Evolutionary conservation across 2,797 vertebrate genomes (phyloP).

Genomic region (Myiotriccus ornatus): DNA sequence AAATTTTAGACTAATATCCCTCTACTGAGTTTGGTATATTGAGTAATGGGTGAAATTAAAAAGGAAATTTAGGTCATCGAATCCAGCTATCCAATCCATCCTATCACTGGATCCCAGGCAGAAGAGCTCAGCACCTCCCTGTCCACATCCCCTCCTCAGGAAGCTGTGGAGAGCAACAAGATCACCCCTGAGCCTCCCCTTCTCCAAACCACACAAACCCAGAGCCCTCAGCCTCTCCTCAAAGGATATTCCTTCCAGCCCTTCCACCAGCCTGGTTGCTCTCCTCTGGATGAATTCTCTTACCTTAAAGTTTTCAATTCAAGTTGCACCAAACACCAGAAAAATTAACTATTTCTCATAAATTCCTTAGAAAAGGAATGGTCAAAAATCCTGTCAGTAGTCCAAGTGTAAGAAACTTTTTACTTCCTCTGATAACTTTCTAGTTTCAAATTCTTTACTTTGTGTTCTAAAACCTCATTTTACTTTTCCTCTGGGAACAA

Average conservation of each 20-base stretch:
- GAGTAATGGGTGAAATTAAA: not conserved
- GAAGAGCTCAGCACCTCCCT: not conserved
- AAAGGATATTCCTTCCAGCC: not conserved
- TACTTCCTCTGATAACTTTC: not conserved
- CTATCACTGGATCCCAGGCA: not conserved
- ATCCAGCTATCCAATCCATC: not conserved
- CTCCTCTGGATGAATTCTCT: not conserved
- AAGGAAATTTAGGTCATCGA: not conserved
- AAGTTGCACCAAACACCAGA: not conserved
- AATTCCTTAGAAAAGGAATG: not conserved
- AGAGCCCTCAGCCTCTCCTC: not conserved
- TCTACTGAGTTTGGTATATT: not conserved
- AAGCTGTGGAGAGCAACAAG: not conserved
- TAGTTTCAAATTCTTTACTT: not conserved
- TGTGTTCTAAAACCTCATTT: not conserved
- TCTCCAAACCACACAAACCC: not conserved
- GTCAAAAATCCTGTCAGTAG: not conserved
- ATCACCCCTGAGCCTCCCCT: not conserved
- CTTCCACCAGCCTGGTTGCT: not conserved
- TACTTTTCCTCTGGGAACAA: fast-evolving
- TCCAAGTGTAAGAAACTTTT: not conserved
- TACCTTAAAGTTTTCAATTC: not conserved
- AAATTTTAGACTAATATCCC: not conserved
- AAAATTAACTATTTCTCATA: not conserved
- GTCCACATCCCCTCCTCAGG: not conserved